These are phyloP conservation scores for Drusus annulatus DNA, from an alignment of 1,140 invertebrate genomes.

Conservation along the genomic window DNA sequence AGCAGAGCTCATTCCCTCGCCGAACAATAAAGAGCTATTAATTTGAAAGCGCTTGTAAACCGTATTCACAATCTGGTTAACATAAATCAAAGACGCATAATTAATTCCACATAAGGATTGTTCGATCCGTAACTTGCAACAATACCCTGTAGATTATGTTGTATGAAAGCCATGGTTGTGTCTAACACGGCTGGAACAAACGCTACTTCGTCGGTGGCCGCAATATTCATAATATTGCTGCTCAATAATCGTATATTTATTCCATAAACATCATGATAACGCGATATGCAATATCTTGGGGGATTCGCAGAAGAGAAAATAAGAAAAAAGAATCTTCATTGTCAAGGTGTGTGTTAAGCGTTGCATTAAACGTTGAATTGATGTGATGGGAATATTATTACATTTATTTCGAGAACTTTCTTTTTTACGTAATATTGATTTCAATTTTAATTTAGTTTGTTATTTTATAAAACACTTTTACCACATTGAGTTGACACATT, in stretches of 20 bases:
- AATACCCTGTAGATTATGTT: not conserved
- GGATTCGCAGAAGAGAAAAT: not conserved
- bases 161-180: not conserved
- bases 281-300: not conserved
- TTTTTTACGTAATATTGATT: too few relatives aligned
- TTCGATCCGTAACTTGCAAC: not conserved
- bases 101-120: conserved; percentile 45
- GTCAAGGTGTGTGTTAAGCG: not conserved
- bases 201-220: conserved; percentile 2
- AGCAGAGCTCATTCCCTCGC: conserved; percentile 15
- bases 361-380: not conserved
- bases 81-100: conserved; percentile 58
- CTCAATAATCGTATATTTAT: conserved; percentile 6
- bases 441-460: too few relatives aligned
- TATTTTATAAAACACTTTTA: too few relatives aligned
- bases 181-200: conserved; percentile 7
- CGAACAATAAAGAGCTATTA: conserved; percentile 52
- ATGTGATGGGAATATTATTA: not conserved
- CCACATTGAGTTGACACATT: too few relatives aligned
- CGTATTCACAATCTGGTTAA: conserved; percentile 53
- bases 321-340: not conserved
- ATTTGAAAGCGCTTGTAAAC: conserved; percentile 49
- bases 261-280: not conserved
- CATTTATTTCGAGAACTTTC: too few relatives aligned
- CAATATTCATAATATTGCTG: not conserved